Conservation (phyloP, 2,797 vertebrate genomes). For the Sorex maritimensis region DNA sequence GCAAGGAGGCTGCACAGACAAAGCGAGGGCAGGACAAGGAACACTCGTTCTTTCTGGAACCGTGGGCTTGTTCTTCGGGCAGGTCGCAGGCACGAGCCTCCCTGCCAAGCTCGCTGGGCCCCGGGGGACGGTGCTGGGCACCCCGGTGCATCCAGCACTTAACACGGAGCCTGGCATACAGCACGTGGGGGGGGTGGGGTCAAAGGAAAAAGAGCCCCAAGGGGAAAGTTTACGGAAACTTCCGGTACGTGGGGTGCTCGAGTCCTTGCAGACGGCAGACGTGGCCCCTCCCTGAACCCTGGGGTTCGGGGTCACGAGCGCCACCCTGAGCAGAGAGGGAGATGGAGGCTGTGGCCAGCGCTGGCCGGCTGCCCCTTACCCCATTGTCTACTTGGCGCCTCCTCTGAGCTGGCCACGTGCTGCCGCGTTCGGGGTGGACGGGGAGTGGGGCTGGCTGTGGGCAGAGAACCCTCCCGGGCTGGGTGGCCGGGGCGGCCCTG, state of each 20-base stretch:
- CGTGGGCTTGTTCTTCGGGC: background rate
- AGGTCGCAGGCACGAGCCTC: background rate
- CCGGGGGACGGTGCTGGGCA: background rate
- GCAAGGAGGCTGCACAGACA: too few species aligned
- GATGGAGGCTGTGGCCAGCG: background rate
- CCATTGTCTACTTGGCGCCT: background rate
- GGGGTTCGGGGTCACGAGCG: background rate
- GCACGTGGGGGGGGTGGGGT: background rate
- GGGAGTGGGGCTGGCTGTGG: background rate
- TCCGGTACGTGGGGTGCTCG: too few species aligned
- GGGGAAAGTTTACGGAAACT: background rate
- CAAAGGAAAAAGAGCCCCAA: background rate
- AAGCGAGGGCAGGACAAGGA: background rate
- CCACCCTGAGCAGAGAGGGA: background rate
- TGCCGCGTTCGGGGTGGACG: background rate
- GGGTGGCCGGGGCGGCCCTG: conserved; percentile 13
- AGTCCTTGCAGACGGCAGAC: background rate
- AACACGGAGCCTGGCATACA: background rate
- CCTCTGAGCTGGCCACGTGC: background rate
- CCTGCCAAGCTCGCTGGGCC: background rate
- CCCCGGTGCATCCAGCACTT: background rate
- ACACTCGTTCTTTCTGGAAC: background rate
- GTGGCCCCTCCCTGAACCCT: background rate
- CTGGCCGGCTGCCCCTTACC: rapidly evolving
- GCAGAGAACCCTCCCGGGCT: background rate